Evolutionary conservation across 2,888 invertebrate species (phyloP).

Genomic region (Dicyrtomina minuta): DNA sequence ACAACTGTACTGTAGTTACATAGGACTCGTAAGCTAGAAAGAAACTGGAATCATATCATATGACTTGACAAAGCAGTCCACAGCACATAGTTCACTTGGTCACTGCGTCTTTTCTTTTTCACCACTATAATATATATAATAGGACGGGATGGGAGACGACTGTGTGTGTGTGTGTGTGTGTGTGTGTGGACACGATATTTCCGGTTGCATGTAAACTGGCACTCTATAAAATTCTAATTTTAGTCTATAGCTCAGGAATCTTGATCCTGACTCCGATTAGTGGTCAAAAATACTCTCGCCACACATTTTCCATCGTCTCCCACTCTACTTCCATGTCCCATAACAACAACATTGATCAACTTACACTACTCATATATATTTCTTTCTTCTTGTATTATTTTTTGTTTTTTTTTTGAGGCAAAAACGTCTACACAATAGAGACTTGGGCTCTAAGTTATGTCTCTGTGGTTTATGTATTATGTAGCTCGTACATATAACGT

Average conservation of each 20-base stretch:
- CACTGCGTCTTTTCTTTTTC: neutral
- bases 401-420: no score
- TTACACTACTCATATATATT: neutral
- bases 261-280: conserved; percentile 31
- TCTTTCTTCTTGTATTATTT: neutral
- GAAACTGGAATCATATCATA: neutral
- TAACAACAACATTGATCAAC: neutral
- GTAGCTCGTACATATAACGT: no score
- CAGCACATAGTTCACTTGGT: conserved; percentile 10
- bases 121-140: neutral
- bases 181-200: conserved; percentile 39
- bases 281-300: conserved; percentile 29
- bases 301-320: neutral
- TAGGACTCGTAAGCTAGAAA: neutral
- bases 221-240: conserved; percentile 46
- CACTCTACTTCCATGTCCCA: neutral
- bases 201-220: conserved; percentile 44
- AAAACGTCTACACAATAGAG: no score
- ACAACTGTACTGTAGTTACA: conserved; percentile 2
- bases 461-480: no score
- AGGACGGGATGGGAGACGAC: neutral
- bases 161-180: neutral
- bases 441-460: no score
- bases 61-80: neutral
- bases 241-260: conserved; percentile 25